Evolutionary conservation across 2,888 invertebrate genomes (phyloP), one percentile per base, ranked within the genome.

Genomic region (Dione vanillae): DNA sequence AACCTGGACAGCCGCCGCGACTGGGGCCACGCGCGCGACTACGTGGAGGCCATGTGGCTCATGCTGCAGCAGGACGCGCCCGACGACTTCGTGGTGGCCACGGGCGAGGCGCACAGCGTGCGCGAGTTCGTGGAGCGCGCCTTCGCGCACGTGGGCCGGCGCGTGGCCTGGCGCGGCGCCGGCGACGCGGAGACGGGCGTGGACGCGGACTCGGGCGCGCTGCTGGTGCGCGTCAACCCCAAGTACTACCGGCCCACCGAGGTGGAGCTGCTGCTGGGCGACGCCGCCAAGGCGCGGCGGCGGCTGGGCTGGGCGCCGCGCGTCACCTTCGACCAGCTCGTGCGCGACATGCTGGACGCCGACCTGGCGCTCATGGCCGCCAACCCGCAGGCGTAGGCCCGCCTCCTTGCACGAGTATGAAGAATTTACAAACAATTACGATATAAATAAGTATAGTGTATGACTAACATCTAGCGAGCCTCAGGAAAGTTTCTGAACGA

Each of bases 11-110:
- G 99, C 16, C 96, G 97, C 85, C 94, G 99, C 81, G 99, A 99
- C 89, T 99, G 99, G 99, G 99, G 99, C 8, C 98, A 98, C 88
- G 98, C 98, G 0, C 97, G 96, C 88, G 99, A 99, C 90, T 99
- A 98, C 87, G 97, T 99, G 9, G 97, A 98, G 95, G 99, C 99
- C 0, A 99, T 99, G 99, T 99, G 99, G 99, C 91, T 98, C 86
- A 99, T 99, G 98, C 94, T 99, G 16, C 99, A 99, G 86, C 96
- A 97, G 83, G 96, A 98, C 0, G 88, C 92, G 45, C 97, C 99
- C 0, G 97, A 99, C 65, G 99, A 99, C 92, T 99, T 96, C 93
- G 99, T 99, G 7, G 98, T 99, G 78, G 98, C 99, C 7, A 99
- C 99, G 0, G 99, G 99, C 0, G 97, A 98, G 86, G 95, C 96